Evolutionary conservation across 2,888 invertebrate species (phyloP).

Genomic region (Xanthorhoe spadicearia): DNA sequence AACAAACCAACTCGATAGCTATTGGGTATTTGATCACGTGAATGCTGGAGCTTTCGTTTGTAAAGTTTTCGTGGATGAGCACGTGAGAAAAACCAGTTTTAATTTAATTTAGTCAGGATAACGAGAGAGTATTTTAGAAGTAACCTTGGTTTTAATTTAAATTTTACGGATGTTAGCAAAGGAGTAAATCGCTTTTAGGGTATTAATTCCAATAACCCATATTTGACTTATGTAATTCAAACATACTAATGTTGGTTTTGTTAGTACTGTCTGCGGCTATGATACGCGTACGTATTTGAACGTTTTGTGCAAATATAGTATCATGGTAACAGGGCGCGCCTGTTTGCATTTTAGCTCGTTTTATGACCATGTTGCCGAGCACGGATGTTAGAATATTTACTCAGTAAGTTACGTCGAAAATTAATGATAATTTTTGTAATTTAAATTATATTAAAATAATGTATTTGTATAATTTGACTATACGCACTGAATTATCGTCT

Average conservation of each 20-base stretch:
- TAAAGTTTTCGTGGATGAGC: neutral
- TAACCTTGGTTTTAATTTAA: conserved; percentile 28
- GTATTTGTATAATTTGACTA: conserved; percentile 10
- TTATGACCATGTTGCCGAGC: conserved; percentile 64
- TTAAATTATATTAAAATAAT: conserved; percentile 36
- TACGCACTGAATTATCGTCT: conserved; percentile 25
- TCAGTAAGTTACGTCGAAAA: conserved; percentile 56
- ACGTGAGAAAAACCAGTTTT: neutral
- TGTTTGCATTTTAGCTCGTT: conserved; percentile 66
- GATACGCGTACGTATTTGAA: conserved; percentile 56
- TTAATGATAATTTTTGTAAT: conserved; percentile 50
- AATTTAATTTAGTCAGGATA: neutral
- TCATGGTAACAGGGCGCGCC: conserved; percentile 68
- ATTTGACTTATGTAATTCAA: conserved; percentile 74
- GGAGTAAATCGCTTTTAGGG: conserved; percentile 48
- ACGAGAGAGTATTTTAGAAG: conserved; percentile 8
- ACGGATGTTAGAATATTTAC: conserved; percentile 62
- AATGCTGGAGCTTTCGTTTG: neutral
- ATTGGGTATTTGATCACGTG: neutral
- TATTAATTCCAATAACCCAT: conserved; percentile 64
- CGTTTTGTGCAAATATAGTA: conserved; percentile 54
- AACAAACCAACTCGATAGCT: too few species aligned
- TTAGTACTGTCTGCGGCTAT: conserved; percentile 55
- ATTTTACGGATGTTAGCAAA: conserved; percentile 62
- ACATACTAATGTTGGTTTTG: conserved; percentile 63